A percentile compares a stretch with the other conserved stretches of the same genome.
phyloP scores from a whole-genome alignment of 2,797 vertebrate genomes.

The Sebastes melanostomus region DNA sequence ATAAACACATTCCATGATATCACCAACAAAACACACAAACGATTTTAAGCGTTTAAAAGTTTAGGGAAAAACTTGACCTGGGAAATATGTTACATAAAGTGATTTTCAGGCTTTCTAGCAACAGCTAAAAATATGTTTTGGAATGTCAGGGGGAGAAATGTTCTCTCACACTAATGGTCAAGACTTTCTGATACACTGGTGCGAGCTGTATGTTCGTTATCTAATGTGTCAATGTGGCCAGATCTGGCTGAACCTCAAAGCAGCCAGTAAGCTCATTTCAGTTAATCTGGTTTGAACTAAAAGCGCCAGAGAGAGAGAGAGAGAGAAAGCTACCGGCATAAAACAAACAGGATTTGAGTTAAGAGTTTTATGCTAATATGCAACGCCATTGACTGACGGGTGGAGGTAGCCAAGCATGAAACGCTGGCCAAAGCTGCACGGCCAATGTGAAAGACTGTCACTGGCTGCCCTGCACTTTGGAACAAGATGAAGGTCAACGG shows the following conservation, averaged over 20 bases:
- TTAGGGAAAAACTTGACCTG: not conserved
- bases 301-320: not conserved
- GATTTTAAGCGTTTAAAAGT: not conserved
- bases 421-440: constrained; percentile 12
- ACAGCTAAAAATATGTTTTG: not conserved
- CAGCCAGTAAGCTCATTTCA: constrained; percentile 54
- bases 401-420: constrained; percentile 14
- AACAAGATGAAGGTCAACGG: constrained; percentile 25
- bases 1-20: not conserved
- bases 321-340: constrained; percentile 39
- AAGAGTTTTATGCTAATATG: constrained; percentile 51
- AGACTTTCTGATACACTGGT: constrained; percentile 27
- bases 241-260: constrained; percentile 64
- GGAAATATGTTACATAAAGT: not conserved
- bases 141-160: not conserved
- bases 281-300: constrained; percentile 53
- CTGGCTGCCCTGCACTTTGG: constrained; percentile 16
- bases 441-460: constrained; percentile 12
- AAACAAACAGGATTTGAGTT: constrained; percentile 67
- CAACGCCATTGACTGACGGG: constrained; percentile 14
- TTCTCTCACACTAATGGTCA: constrained; percentile 1
- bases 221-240: constrained; percentile 27
- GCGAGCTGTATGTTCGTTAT: constrained; percentile 32
- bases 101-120: not conserved
- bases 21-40: not conserved